Percentiles rank a stretch among this genome's conserved stretches.
Conservation (phyloP, 2,797 vertebrate genomes). For the Rhinella marina region DNA sequence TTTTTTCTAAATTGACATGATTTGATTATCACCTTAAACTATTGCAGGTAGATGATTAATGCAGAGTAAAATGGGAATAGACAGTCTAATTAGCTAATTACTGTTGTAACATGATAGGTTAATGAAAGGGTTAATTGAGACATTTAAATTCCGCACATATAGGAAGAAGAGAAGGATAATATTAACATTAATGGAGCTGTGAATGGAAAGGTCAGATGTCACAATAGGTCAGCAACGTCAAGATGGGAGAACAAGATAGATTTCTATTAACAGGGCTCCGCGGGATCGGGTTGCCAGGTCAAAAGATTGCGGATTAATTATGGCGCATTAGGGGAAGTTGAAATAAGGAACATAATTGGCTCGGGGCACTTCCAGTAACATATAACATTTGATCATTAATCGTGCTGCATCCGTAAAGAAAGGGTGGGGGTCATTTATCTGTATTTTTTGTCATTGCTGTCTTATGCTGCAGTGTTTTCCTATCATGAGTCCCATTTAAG, state of each 20-base stretch:
- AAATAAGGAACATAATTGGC: slow-evolving; percentile 25
- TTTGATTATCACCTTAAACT: slow-evolving; percentile 37
- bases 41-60: slow-evolving; percentile 45
- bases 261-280: slow-evolving; percentile 24
- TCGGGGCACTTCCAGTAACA: slow-evolving; percentile 13
- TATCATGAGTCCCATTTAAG: not conserved
- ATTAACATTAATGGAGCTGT: slow-evolving; percentile 13
- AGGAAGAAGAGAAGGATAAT: slow-evolving; percentile 1
- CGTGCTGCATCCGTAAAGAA: not conserved
- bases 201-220: slow-evolving; percentile 30
- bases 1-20: not conserved
- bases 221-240: slow-evolving; percentile 14
- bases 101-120: slow-evolving; percentile 44
- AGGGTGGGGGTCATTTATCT: not conserved
- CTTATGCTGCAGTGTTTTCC: not conserved
- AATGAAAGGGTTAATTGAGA: slow-evolving; percentile 54
- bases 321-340: slow-evolving; percentile 28
- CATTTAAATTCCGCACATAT: slow-evolving; percentile 25
- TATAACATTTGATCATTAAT: slow-evolving; percentile 24
- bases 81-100: slow-evolving; percentile 53
- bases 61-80: slow-evolving; percentile 21
- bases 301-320: slow-evolving; percentile 38
- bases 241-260: slow-evolving; percentile 36
- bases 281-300: slow-evolving; percentile 37
- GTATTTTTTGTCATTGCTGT: not conserved